These are phyloP conservation scores for Antitype chi DNA, from an alignment of 2,888 invertebrate genomes.

Conservation along the genomic window DNA sequence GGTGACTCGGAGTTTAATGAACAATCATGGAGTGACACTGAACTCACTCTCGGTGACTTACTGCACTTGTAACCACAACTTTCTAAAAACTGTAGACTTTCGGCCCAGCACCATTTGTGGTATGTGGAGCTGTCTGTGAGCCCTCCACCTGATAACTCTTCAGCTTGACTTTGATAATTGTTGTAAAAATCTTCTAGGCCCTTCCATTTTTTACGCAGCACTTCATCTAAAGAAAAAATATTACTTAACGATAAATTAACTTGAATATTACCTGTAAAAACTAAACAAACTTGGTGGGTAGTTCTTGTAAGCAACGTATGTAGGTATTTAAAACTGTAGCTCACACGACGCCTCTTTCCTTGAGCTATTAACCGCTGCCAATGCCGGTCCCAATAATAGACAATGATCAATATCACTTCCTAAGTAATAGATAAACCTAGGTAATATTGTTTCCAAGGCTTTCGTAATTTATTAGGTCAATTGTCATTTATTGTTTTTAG, in stretches of 20 bases:
- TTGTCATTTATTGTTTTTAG: too few relatives aligned
- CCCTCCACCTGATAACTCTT: neutral
- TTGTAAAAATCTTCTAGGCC: constrained; percentile 44
- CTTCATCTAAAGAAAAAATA: constrained; percentile 31
- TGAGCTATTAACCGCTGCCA: neutral
- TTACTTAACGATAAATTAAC: neutral
- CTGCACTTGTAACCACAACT: constrained; percentile 1
- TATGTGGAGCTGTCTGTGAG: constrained; percentile 15
- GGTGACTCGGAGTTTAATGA: neutral
- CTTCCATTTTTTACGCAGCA: constrained; percentile 44
- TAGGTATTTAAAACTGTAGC: neutral
- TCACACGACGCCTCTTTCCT: neutral
- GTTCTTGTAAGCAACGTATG: neutral
- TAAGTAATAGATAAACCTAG: too few relatives aligned
- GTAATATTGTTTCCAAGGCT: too few relatives aligned
- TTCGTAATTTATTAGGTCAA: too few relatives aligned
- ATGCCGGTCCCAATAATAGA: neutral
- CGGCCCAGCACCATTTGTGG: constrained; percentile 45
- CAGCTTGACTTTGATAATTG: constrained; percentile 40
- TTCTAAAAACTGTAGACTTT: constrained; percentile 41
- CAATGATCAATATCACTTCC: neutral
- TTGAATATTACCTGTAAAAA: neutral
- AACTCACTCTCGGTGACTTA: constrained; percentile 14
- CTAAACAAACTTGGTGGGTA: neutral
- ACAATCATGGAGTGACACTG: constrained; percentile 10